Conservation (phyloP, 2,888 invertebrate species). For the Philaethria dido region DNA sequence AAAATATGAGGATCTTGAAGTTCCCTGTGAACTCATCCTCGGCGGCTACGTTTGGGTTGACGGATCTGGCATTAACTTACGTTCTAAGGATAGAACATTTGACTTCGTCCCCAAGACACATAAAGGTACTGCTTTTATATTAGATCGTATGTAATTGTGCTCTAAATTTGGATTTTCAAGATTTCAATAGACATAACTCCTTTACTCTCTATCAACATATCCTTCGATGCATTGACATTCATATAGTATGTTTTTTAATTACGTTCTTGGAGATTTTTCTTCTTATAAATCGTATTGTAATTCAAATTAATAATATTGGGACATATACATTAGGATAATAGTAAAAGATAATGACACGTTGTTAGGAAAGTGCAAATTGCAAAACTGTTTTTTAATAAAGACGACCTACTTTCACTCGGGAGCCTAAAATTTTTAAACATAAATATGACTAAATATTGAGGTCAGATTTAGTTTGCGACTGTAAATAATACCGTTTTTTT, state of each 20-base stretch:
- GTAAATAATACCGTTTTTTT: no score
- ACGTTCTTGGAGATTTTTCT: no score
- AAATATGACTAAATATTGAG: neutral
- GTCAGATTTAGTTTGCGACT: neutral
- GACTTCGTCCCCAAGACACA: slow-evolving; percentile 85
- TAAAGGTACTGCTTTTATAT: slow-evolving; percentile 59
- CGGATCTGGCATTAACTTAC: slow-evolving; percentile 87
- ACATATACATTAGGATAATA: no score
- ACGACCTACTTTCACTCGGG: neutral
- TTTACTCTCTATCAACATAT: no score
- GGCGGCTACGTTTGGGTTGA: slow-evolving; percentile 91
- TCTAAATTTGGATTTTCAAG: neutral
- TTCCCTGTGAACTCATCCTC: slow-evolving; percentile 84
- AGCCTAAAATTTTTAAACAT: neutral
- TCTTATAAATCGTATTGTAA: no score
- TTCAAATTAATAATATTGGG: no score
- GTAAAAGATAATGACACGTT: no score
- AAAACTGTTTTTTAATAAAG: neutral
- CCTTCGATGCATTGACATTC: no score
- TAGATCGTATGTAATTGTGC: neutral
- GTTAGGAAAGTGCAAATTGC: no score
- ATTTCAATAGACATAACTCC: neutral
- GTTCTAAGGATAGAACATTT: slow-evolving; percentile 88
- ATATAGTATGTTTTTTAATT: no score
- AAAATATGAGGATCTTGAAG: slow-evolving; percentile 84